Conservation (phyloP, 2,113 vertebrate species). For the Ceratotherium simum region DNA sequence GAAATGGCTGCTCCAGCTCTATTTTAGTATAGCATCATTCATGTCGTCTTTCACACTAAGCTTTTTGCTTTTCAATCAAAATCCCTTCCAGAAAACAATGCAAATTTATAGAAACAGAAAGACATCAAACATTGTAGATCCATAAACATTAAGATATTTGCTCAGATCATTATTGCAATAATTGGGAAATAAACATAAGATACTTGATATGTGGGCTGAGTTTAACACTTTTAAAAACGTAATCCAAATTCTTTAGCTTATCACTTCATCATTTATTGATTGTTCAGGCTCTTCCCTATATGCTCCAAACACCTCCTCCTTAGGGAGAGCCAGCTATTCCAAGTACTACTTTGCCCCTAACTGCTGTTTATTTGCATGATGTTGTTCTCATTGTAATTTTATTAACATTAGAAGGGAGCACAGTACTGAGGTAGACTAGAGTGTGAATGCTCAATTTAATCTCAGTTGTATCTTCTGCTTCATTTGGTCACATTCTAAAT, state of each 20-base stretch:
- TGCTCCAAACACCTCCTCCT: neutral
- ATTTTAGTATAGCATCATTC: no score
- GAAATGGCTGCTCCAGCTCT: no score
- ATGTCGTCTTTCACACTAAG: neutral
- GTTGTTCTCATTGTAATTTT: neutral
- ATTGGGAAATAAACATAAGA: neutral
- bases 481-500: neutral
- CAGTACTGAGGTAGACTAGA: neutral
- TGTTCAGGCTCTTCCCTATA: neutral
- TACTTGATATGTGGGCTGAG: neutral
- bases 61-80: neutral
- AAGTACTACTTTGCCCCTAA: neutral
- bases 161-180: neutral
- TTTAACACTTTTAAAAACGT: neutral
- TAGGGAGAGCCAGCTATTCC: neutral
- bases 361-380: neutral
- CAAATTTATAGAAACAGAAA: neutral
- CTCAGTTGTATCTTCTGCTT: neutral
- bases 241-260: neutral
- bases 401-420: neutral
- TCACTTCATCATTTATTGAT: neutral
- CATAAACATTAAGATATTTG: neutral
- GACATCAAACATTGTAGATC: neutral
- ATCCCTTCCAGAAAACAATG: neutral
- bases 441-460: neutral